phyloP scores from a whole-genome alignment of 2,888 invertebrate species.

The Drosophila longiperda region DNA sequence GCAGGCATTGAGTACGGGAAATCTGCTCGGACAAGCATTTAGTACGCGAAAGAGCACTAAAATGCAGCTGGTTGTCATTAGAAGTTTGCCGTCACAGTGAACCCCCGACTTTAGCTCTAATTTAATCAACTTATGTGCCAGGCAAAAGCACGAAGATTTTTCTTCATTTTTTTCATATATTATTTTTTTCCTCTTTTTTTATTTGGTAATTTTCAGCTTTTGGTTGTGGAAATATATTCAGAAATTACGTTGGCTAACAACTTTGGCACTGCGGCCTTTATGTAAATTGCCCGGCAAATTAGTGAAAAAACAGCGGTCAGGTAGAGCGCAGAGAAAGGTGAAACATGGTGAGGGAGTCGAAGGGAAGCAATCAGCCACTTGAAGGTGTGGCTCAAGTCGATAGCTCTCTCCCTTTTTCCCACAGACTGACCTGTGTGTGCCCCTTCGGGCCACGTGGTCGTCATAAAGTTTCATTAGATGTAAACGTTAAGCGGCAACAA shows the following conservation, averaged over 20 bases:
- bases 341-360: background rate
- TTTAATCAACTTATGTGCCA: slow-evolving; percentile 65
- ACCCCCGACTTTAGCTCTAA: slow-evolving; percentile 39
- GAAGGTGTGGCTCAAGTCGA: slow-evolving; percentile 52
- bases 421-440: slow-evolving; percentile 41
- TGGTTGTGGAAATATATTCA: slow-evolving; percentile 52
- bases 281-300: slow-evolving; percentile 78
- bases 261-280: slow-evolving; percentile 72
- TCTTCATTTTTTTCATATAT: slow-evolving; percentile 6
- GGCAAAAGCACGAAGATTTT: slow-evolving; percentile 21
- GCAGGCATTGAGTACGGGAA: slow-evolving; percentile 22
- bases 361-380: slow-evolving; percentile 23
- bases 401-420: slow-evolving; percentile 25
- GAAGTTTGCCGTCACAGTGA: slow-evolving; percentile 17
- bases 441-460: slow-evolving; percentile 62
- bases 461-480: slow-evolving; percentile 77
- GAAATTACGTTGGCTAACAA: slow-evolving; percentile 75
- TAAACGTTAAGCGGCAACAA: slow-evolving; percentile 60
- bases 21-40: slow-evolving; percentile 38
- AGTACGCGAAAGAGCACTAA: slow-evolving; percentile 55
- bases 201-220: slow-evolving; percentile 18
- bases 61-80: slow-evolving; percentile 71
- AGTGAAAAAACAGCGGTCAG: slow-evolving; percentile 65
- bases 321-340: slow-evolving; percentile 11
- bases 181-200: background rate